phyloP scores from a whole-genome alignment of 2,797 vertebrate species.

The Sitta carolinensis region DNA sequence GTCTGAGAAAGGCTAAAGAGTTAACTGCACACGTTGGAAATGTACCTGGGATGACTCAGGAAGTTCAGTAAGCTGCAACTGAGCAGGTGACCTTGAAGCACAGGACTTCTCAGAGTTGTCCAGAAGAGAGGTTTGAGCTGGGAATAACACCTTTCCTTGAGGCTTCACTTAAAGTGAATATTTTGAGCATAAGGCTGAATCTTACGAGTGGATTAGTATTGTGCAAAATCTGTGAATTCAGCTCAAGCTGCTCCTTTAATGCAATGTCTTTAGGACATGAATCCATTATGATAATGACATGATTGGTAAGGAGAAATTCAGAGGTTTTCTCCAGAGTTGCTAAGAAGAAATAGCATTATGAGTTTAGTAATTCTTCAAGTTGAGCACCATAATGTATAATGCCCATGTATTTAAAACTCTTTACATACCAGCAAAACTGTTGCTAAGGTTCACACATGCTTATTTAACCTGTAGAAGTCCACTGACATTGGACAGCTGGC shows the following conservation, averaged over 20 bases:
- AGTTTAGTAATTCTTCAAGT: background rate
- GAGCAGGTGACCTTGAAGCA: background rate
- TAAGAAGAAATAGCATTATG: background rate
- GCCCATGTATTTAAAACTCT: background rate
- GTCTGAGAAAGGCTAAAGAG: background rate
- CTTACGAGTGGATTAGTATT: slow-evolving; percentile 1
- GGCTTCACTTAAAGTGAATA: slow-evolving; percentile 11
- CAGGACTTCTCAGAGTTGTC: background rate
- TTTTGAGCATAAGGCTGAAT: slow-evolving; percentile 21
- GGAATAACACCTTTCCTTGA: background rate
- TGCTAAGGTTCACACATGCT: background rate
- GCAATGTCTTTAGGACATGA: slow-evolving; percentile 53
- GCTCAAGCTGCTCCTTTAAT: background rate
- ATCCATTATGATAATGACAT: slow-evolving; percentile 56
- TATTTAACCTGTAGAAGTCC: background rate
- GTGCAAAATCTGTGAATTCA: slow-evolving; percentile 49
- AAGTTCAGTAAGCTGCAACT: background rate
- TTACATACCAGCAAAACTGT: background rate
- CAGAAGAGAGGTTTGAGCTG: background rate
- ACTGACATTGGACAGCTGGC: rapidly evolving
- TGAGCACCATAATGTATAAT: background rate
- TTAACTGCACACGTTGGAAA: background rate
- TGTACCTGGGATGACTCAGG: background rate
- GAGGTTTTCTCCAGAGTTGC: slow-evolving; percentile 31
- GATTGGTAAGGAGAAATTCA: slow-evolving; percentile 53